These are phyloP conservation scores for Tigriopus californicus DNA, from an alignment of 2,888 invertebrate genomes.

Conservation along the genomic window DNA sequence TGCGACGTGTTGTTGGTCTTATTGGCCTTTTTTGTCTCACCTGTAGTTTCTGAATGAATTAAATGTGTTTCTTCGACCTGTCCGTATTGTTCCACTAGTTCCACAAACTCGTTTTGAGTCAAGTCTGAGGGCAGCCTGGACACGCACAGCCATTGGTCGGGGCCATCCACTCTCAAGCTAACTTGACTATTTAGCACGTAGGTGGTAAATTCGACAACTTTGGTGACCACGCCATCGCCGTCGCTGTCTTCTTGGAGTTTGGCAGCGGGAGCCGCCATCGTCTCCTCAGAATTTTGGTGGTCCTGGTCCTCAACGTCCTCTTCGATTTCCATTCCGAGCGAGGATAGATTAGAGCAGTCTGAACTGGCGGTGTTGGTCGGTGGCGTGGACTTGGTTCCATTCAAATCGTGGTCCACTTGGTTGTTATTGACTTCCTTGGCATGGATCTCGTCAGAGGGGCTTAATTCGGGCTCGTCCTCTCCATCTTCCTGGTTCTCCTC, in stretches of 20 bases:
- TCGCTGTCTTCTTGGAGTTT: background rate
- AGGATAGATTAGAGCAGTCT: too few species aligned
- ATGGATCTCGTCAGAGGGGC: too few species aligned
- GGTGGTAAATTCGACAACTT: background rate
- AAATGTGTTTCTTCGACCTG: slow-evolving; percentile 32
- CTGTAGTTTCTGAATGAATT: slow-evolving; percentile 25
- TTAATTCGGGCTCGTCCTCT: too few species aligned
- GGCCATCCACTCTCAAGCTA: background rate
- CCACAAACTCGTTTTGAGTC: slow-evolving; percentile 30
- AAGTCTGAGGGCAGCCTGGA: slow-evolving; percentile 31
- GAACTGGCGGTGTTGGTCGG: too few species aligned
- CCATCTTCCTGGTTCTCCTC: too few species aligned
- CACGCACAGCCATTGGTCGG: slow-evolving; percentile 27
- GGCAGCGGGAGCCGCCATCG: background rate
- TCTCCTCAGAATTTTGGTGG: background rate
- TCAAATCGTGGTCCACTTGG: too few species aligned
- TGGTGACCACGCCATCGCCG: background rate
- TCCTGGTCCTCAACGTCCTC: too few species aligned
- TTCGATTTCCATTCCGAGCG: too few species aligned
- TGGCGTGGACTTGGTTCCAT: too few species aligned
- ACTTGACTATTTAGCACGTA: slow-evolving; percentile 1
- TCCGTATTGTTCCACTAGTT: slow-evolving; percentile 30
- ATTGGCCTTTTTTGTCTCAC: slow-evolving; percentile 10
- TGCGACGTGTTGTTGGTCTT: too few species aligned
- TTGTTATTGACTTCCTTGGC: too few species aligned